These are phyloP conservation scores for Drosophila histrio DNA, from an alignment of 2,888 invertebrate genomes.

Conservation along the genomic window DNA sequence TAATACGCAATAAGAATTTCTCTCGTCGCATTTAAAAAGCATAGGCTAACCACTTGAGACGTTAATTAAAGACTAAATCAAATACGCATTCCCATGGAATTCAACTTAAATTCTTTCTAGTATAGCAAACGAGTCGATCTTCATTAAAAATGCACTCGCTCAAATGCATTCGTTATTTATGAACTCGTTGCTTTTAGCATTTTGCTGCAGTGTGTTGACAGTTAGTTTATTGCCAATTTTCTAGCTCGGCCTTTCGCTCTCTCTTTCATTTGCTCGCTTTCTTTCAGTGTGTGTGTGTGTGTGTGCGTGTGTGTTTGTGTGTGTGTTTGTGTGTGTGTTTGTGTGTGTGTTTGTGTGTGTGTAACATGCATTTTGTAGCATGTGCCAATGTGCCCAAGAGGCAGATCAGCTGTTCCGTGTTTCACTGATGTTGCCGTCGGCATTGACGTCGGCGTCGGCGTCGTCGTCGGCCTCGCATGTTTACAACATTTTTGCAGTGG, in stretches of 20 bases:
- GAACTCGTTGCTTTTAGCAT: constrained; percentile 3
- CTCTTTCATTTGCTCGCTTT: not conserved
- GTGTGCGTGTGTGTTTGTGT: constrained; percentile 10
- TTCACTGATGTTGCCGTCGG: constrained; percentile 28
- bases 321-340: not conserved
- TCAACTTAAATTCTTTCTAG: not conserved
- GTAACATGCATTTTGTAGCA: constrained; percentile 22
- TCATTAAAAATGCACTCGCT: constrained; percentile 2
- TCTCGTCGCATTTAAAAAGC: not conserved
- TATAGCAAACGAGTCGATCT: not conserved
- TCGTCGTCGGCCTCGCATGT: constrained; percentile 61
- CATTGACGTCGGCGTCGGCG: constrained; percentile 12
- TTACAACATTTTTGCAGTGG: constrained; percentile 63
- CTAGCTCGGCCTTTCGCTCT: not conserved
- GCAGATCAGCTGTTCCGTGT: constrained; percentile 60
- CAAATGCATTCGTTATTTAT: constrained; percentile 17
- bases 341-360: constrained; percentile 15
- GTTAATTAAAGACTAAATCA: not conserved
- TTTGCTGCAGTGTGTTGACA: constrained; percentile 21
- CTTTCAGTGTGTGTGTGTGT: not conserved
- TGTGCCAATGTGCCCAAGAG: constrained; percentile 32
- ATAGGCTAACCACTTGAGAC: not conserved
- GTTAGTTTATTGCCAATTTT: constrained; percentile 22
- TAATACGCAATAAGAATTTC: constrained; percentile 13
- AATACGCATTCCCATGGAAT: not conserved